Evolutionary conservation across 2,797 vertebrate species (phyloP), one percentile per base, ranked within the genome.

Genomic region (Bradypodion ventrale): DNA sequence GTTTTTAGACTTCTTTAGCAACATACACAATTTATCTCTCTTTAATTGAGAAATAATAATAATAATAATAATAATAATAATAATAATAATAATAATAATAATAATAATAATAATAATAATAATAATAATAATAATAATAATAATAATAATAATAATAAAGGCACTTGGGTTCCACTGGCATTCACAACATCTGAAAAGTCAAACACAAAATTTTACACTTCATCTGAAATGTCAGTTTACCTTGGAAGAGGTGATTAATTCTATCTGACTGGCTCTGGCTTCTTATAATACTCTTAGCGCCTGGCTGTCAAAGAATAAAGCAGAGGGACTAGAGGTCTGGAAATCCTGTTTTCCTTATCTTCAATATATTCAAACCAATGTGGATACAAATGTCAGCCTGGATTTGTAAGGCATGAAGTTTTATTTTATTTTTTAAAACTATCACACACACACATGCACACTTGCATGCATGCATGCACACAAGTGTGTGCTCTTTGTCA

Each of bases 271-370:
- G 73, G 63, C 52, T 76, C 37, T n/a, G n/a, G 40, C 40, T 81
- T 75, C 25, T 65, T 75, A 62, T 62, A 81, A 76, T 52, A 59
- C 25, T 69, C n/a, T 85, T 75, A 46, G 60, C 80, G 78, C 29
- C 46, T 56, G 8, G 5, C 46, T 81, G 84, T 69, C 72, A 81
- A 83, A 76, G 52, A 63, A 85, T 35, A 81, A 85, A 85, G 78
- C 63, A 69, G 16, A n/a, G 21, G 65, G 40, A 37, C 46, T 74
- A 76, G 27, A 81, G 49, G 73, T 76, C 40, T 76, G 63, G n/a
- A 85, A 81, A 85, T 62, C 52, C 63, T 81, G 60, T 85, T 75
- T 85, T 60, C 40, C 62, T 85, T 85, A 81, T 85, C 40, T 80
- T 85, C 84, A 75, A 15, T 49, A 70, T 76, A 69, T 52, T 76